These are phyloP conservation scores for Amaurobius ferox DNA, from an alignment of 2,888 invertebrate genomes.

Conservation along the genomic window DNA sequence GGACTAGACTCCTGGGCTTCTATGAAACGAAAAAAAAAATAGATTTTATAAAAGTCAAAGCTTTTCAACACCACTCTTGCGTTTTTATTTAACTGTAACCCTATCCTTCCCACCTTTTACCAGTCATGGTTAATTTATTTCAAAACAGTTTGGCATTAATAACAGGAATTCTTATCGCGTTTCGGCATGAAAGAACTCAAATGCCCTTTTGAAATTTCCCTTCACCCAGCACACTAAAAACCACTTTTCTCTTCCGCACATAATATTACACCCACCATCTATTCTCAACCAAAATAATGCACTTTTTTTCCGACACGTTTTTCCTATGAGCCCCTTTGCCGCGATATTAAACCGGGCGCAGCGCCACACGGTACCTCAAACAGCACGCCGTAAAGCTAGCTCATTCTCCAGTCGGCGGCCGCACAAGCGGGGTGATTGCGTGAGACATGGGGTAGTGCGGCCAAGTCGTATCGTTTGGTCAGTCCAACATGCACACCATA, in stretches of 20 bases:
- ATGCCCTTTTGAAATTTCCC: not conserved
- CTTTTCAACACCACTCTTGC: too few species aligned
- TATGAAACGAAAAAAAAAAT: too few species aligned
- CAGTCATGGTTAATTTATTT: too few species aligned
- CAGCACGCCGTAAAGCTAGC: not conserved
- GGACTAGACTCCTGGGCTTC: too few species aligned
- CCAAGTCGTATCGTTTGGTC: not conserved
- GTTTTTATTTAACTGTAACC: too few species aligned
- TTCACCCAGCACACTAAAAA: not conserved
- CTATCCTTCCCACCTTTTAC: too few species aligned
- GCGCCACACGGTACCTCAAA: not conserved
- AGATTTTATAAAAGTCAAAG: too few species aligned
- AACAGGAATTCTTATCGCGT: not conserved
- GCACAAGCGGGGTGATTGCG: not conserved
- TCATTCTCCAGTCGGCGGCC: not conserved
- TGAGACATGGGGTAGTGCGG: not conserved
- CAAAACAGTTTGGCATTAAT: too few species aligned
- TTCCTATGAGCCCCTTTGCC: conserved; percentile 12
- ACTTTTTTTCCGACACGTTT: conserved; percentile 11
- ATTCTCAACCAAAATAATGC: conserved; percentile 7
- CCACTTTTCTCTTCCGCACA: not conserved
- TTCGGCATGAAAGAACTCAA: not conserved
- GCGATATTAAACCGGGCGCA: conserved; percentile 13
- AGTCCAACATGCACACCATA: not conserved
- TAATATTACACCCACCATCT: not conserved